Percentiles rank a stretch among this genome's conserved stretches.
phyloP scores from a whole-genome alignment of 1,140 invertebrate genomes.

The Drosophila busckii region DNA sequence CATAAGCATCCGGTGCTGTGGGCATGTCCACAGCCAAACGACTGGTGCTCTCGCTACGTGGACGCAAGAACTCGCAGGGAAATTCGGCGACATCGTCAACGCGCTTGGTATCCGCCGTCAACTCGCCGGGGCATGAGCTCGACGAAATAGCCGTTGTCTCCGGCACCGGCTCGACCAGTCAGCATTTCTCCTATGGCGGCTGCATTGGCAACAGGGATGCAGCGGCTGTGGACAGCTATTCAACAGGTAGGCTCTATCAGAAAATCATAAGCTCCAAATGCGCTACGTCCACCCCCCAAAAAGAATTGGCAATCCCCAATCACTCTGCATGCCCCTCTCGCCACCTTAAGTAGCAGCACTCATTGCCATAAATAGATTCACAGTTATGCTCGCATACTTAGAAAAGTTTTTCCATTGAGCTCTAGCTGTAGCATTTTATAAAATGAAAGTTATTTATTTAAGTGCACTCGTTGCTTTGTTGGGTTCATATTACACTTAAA shows the following conservation, averaged over 20 bases:
- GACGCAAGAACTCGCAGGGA: slow-evolving; percentile 80
- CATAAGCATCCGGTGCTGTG: slow-evolving; percentile 42
- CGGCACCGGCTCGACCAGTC: slow-evolving; percentile 81
- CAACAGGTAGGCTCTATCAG: slow-evolving; percentile 81
- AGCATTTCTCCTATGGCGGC: slow-evolving; percentile 83
- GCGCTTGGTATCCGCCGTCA: slow-evolving; percentile 79
- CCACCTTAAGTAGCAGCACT: too few species aligned
- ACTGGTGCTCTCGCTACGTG: slow-evolving; percentile 84
- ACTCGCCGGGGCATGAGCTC: slow-evolving; percentile 84
- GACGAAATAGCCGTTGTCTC: slow-evolving; percentile 89
- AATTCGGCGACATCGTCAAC: slow-evolving; percentile 79
- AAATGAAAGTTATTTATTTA: too few species aligned
- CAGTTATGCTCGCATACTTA: too few species aligned
- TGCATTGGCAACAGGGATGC: slow-evolving; percentile 48
- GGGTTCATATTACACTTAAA: too few species aligned
- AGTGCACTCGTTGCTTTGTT: too few species aligned
- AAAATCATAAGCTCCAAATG: neutral
- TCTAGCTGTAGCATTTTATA: too few species aligned
- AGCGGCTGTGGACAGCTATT: slow-evolving; percentile 81
- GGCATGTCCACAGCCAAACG: slow-evolving; percentile 84
- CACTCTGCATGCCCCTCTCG: too few species aligned
- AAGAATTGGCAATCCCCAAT: neutral
- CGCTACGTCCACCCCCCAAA: neutral
- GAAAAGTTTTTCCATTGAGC: too few species aligned
- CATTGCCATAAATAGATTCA: too few species aligned